phyloP scores from a whole-genome alignment of 2,797 vertebrate species.

The Steatocranus sp. region DNA sequence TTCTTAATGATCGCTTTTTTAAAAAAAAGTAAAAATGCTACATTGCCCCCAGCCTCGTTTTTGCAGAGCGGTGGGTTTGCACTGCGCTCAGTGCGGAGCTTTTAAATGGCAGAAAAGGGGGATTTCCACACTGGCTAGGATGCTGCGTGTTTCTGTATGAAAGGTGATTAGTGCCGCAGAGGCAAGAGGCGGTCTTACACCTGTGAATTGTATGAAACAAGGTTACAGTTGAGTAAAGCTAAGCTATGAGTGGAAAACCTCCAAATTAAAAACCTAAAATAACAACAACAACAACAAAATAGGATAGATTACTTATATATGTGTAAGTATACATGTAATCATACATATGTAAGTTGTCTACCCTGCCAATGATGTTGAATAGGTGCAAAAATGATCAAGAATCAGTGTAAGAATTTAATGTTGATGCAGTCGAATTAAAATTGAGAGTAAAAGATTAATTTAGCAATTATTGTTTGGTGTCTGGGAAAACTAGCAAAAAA shows the following conservation, averaged over 20 bases:
- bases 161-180: constrained; percentile 15
- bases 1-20: neutral
- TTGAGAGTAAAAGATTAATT: neutral
- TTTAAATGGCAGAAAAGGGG: constrained; percentile 64
- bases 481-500: neutral
- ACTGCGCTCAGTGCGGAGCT: neutral
- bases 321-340: neutral
- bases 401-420: neutral
- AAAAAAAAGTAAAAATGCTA: neutral
- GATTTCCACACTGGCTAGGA: constrained; percentile 51
- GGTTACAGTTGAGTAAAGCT: neutral
- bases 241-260: neutral
- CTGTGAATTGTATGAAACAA: neutral
- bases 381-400: neutral
- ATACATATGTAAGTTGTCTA: neutral
- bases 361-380: neutral
- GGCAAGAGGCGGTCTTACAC: constrained; percentile 1
- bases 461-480: neutral
- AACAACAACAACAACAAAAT: neutral
- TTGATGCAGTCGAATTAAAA: neutral
- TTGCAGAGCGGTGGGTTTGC: neutral
- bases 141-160: constrained; percentile 30
- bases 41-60: neutral
- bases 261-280: neutral
- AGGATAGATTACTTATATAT: neutral